Evolutionary conservation across 2,888 invertebrate genomes (phyloP), one percentile per base, ranked within the genome.

Genomic region (Timema cristinae): DNA sequence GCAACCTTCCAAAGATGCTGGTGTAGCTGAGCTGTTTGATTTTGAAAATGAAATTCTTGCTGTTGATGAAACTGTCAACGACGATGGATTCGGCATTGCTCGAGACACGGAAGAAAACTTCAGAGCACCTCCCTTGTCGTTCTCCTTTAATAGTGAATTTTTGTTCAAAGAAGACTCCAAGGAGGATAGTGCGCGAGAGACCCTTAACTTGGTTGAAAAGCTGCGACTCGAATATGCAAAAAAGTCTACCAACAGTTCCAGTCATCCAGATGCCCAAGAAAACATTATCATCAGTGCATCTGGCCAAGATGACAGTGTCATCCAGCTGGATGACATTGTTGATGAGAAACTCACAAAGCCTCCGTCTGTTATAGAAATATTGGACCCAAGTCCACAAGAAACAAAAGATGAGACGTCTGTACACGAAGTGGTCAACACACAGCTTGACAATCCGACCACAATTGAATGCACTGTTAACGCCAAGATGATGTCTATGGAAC

Each of bases 131-230:
- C 81, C 84, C 0, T 73, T 78, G 1, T 82, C 85, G 1, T 91
- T 91, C 79, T 86, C 87, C 7, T 88, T 89, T 72, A 88, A 87
- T 75, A 87, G 87, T 66, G 89, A 89, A 75, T 85, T 89, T 78
- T 83, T 91, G 75, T 89, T 91, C 79, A 90, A 91, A 79, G 91
- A 91, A 79, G 92, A 92, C 79, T 89, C 91, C 5, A 91, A 91
- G 79, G 94, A 94, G 80, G 91, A 92, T 78, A 91, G 91, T 77
- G 91, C 92, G 0, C 86, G 92, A 75, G 94, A 93, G 80, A 95
- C 95, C 0, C 83, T 92, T 73, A 91, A 93, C 82, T 84, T 95
- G 50, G 92, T 95, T 6, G 93, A 94, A 79, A 93, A 95, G 79
- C 83, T 95, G 16, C 85, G 94, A 68, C 87, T 90, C 86, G 89